Percentiles rank a stretch among this genome's conserved stretches.
These are phyloP conservation scores for Phacellophora camtschatica DNA, from an alignment of 30 jellyfish, hydroid and myxozoan genomes.

Conservation along the genomic window DNA sequence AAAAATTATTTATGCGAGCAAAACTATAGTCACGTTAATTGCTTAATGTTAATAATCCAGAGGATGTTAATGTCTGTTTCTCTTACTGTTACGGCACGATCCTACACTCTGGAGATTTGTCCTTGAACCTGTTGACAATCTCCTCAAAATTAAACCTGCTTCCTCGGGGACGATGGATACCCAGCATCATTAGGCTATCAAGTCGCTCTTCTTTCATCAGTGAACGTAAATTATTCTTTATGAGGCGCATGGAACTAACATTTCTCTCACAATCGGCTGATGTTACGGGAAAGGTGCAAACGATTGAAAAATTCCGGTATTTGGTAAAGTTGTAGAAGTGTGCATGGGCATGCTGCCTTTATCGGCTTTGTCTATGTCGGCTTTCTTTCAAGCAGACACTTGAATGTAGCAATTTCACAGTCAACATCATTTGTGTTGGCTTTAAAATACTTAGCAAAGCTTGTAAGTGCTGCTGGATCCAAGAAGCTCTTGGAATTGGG, in stretches of 20 bases:
- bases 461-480: not conserved
- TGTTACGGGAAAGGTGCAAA: constrained; percentile 37
- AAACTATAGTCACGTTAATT: no score
- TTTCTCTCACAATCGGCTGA: constrained; percentile 45
- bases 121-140: constrained; percentile 4
- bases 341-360: constrained; percentile 1
- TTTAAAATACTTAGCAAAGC: constrained; percentile 7
- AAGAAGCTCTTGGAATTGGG: constrained; percentile 24
- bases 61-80: no score
- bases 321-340: constrained; percentile 1
- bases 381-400: constrained; percentile 2
- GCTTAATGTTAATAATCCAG: no score
- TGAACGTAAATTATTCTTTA: constrained; percentile 6
- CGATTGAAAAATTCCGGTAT: not conserved
- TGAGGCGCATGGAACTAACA: constrained; percentile 36
- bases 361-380: no score
- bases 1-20: no score
- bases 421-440: not conserved
- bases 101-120: constrained; percentile 13
- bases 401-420: constrained; percentile 15
- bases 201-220: constrained; percentile 16
- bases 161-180: constrained; percentile 42
- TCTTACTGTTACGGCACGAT: not conserved
- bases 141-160: constrained; percentile 1
- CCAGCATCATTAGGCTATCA: constrained; percentile 43